Evolutionary conservation across 2,888 invertebrate genomes (phyloP).

Genomic region (Conops quadrifasciatus): DNA sequence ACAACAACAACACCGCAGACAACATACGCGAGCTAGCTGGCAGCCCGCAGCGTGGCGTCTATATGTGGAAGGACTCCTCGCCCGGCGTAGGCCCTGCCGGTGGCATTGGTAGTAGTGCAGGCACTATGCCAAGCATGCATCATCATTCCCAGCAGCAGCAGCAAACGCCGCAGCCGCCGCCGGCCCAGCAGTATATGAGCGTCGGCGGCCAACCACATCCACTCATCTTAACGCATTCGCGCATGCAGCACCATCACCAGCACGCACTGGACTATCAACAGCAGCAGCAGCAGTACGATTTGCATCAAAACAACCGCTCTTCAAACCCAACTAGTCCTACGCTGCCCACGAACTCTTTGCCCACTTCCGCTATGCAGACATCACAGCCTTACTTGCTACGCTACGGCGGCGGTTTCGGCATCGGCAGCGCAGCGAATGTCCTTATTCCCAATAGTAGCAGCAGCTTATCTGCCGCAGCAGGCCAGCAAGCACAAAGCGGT

Average conservation of each 20-base stretch:
- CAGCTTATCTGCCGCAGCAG: conserved; percentile 36
- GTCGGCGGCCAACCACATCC: conserved; percentile 54
- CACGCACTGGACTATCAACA: conserved; percentile 49
- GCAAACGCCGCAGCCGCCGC: conserved; percentile 48
- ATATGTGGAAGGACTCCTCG: conserved; percentile 82
- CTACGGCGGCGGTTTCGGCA: conserved; percentile 50
- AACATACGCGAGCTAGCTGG: conserved; percentile 89
- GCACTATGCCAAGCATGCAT: conserved; percentile 58
- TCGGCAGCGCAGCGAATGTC: conserved; percentile 37
- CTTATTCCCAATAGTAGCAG: conserved; percentile 30
- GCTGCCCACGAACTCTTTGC: conserved; percentile 60
- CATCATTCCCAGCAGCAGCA: conserved; percentile 43
- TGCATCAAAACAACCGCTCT: conserved; percentile 68
- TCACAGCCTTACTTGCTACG: conserved; percentile 62
- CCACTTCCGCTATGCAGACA: conserved; percentile 55
- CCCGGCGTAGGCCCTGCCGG: conserved; percentile 67
- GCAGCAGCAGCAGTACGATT: conserved; percentile 59
- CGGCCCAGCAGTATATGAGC: conserved; percentile 40
- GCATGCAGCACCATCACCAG: conserved; percentile 52
- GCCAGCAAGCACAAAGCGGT: conserved; percentile 32
- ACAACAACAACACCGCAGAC: conserved; percentile 77
- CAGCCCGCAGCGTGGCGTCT: conserved; percentile 83
- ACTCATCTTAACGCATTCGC: conserved; percentile 59
- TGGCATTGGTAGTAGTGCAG: conserved; percentile 60
- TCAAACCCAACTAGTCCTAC: conserved; percentile 82